Base-by-base conservation (phyloP, 2,797 vertebrate species). In the Bovichtus variegatus region DNA sequence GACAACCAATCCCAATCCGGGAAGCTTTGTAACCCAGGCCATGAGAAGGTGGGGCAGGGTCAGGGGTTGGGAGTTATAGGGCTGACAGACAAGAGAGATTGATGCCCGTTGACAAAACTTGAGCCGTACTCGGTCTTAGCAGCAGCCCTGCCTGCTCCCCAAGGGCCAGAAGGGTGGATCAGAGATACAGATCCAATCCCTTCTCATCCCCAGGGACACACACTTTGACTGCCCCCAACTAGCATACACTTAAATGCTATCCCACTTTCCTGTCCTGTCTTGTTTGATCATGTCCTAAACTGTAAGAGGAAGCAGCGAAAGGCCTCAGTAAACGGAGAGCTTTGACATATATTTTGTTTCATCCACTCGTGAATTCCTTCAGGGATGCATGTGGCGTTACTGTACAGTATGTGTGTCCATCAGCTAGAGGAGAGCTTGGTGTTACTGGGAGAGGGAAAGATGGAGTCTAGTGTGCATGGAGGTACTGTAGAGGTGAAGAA, bases 101-200 rank as follows among this genome's bases (percentile, higher is more conserved):
- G 92, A 94, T 95, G 92, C 88, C 60, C 81, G n/a, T 87, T 92
- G 89, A 92, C 92, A 93, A 94, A 95, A 94, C 90, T 73, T 91
- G 91, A 93, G 92, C 89, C 87, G 83, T 68, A 64, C 61, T 81
- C 40, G 41, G 90, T 89, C 88, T 66, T 81, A 74, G 85, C 80
- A 74, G 83, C 84, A 81, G 84, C 68, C 57, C 80, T 74, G 83
- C 74, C 89, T 83, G 70, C 80, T 91, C 91, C 89, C 86, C 76
- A 74, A 87, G 87, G 91, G 83, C 82, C 55, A 3, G n/a, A 43
- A 49, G 31, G 29, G 59, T 70, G 68, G 79, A 19, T 85, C 71
- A 67, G 74, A 74, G 77, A 81, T 81, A 83, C 55, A 80, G 77
- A 88, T 90, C 81, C 67, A 79, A 76, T 73, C 76, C 78, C 80